phyloP scores from a whole-genome alignment of 2,113 vertebrate species.

The Tringa solitaria region DNA sequence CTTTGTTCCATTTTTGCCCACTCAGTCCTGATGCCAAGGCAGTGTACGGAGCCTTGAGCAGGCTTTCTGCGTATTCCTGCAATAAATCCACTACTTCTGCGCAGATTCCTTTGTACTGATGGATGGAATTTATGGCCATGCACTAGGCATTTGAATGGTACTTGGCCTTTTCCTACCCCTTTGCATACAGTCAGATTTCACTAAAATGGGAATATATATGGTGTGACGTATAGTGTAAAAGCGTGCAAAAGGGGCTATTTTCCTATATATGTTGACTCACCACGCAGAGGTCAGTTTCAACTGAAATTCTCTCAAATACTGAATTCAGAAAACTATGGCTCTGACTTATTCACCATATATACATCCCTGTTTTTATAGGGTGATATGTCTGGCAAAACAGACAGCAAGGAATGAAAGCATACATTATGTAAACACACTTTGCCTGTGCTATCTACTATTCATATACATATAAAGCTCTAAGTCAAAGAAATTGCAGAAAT shows the following conservation, averaged over 20 bases:
- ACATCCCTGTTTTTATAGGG: not conserved
- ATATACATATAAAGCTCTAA: constrained; percentile 13
- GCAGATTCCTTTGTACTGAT: not conserved
- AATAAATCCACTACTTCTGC: not conserved
- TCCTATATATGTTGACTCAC: not conserved
- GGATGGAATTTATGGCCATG: not conserved
- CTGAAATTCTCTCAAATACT: not conserved
- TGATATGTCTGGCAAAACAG: not conserved
- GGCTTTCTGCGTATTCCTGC: not conserved
- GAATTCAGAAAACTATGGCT: not conserved
- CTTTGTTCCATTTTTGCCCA: not conserved
- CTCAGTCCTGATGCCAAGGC: not conserved
- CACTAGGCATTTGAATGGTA: not conserved
- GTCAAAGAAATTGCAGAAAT: constrained; percentile 37
- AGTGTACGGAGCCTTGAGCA: not conserved
- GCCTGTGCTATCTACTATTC: not conserved
- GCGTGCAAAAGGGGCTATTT: not conserved
- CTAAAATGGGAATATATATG: not conserved
- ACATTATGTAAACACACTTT: not conserved
- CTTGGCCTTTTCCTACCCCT: not conserved
- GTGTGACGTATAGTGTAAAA: not conserved
- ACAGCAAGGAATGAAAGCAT: not conserved
- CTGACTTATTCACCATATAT: not conserved
- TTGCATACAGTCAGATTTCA: not conserved
- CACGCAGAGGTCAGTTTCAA: not conserved